Base-by-base conservation (phyloP, 1,140 invertebrate genomes). In the Drosophila orena region DNA sequence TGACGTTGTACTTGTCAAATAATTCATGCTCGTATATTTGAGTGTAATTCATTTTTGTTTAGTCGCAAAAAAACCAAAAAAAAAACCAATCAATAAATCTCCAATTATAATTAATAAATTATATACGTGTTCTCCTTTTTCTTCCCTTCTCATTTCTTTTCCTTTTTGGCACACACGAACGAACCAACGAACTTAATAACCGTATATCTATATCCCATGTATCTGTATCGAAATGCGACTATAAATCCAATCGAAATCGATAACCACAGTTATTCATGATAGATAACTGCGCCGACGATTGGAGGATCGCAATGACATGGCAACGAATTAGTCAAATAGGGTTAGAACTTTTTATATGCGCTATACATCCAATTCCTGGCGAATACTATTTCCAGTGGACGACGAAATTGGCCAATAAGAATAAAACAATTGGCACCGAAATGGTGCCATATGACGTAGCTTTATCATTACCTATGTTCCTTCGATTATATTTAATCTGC, bases 201-300 rank as follows among this genome's bases (percentile, higher is more conserved):
- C 14, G 37, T 24, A 22, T 37, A 37, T 30, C 30, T 30, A 30
- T 30, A 30, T 3, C 7, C 46, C 44, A 47, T 30, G 24, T 15
- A 15, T 44, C 10, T 14, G n/a, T 46, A 34, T 49, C 35, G 12
- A 58, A 42, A 58, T 61, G 59, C 59, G 59, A 64, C 27, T 40
- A 40, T 50, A 61, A 60, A 17, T 17, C 38, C 42, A 72, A 61
- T 56, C 42, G 11, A 20, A 43, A 27, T 47, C 14, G 46, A 47
- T 30, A 42, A 8, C 22, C 15, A 24, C 57, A 99, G 98, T 95
- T 99, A 94, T 99, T 99, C 94, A 98, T 99, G 97, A 99, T 99
- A 94, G 98, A 99, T 95, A 99, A 99, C 94, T 99, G 98, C 94
- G 98, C 99, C 54, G 99, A 99, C 93, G 99, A 99, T 94, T 99